Conservation (phyloP, 1,140 invertebrate genomes). For the Lucilia cuprina region DNA sequence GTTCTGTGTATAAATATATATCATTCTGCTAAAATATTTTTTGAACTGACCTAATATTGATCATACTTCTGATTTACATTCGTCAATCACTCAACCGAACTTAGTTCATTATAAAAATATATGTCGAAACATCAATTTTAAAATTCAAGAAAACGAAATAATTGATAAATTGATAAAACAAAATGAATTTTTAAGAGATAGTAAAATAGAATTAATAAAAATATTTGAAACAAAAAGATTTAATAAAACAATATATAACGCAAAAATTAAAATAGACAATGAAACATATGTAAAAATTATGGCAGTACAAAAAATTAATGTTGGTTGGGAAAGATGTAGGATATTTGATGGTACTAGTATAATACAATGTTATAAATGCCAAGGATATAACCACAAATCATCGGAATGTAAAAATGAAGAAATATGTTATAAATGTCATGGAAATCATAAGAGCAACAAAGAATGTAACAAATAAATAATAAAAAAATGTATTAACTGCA, state of each 20-base stretch:
- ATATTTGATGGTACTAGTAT: neutral
- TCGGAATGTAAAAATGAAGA: neutral
- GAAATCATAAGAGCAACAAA: neutral
- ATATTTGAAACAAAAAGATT: slow-evolving; percentile 10
- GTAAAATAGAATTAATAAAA: neutral
- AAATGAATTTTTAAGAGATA: neutral
- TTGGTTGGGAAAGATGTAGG: slow-evolving; percentile 1
- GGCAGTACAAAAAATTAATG: neutral
- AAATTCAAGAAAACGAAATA: neutral
- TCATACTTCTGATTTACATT: too few species aligned
- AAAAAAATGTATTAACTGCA: neutral
- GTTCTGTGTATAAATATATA: too few species aligned
- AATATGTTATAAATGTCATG: neutral
- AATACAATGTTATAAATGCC: neutral
- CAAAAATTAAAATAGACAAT: neutral
- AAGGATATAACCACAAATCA: neutral
- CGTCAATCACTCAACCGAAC: too few species aligned
- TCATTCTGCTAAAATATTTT: too few species aligned
- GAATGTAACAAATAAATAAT: neutral
- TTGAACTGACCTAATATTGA: too few species aligned
- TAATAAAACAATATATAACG: neutral
- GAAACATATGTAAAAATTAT: neutral
- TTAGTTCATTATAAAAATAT: too few species aligned
- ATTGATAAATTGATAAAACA: neutral
- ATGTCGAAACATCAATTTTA: too few species aligned